A percentile compares a stretch with the other conserved stretches of the same genome.
phyloP scores from a whole-genome alignment of 2,888 invertebrate species.

The Helobdella robusta region DNA sequence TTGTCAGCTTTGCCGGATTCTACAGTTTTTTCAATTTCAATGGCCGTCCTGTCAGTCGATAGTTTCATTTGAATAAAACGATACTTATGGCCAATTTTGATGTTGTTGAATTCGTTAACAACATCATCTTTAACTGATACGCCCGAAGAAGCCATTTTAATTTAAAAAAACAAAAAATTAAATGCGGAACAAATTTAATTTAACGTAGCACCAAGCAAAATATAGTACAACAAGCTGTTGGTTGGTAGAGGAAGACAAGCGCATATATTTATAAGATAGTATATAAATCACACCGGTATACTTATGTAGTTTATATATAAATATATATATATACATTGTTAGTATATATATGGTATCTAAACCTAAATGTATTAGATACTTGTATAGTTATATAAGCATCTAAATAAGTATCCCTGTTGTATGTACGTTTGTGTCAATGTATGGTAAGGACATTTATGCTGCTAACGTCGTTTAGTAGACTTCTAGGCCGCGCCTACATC shows the following conservation, averaged over 20 bases:
- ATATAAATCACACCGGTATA: no score
- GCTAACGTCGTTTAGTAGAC: constrained; percentile 3
- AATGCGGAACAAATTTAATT: not conserved
- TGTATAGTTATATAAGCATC: no score
- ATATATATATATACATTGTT: no score
- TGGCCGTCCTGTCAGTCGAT: constrained; percentile 18
- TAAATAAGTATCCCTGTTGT: no score
- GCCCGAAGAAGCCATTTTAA: constrained; percentile 29
- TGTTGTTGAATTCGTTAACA: constrained; percentile 26
- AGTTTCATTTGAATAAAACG: constrained; percentile 27
- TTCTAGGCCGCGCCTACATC: constrained; percentile 24
- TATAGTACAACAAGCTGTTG: no score
- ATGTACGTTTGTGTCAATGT: not conserved
- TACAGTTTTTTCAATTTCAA: constrained; percentile 20
- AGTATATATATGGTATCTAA: no score
- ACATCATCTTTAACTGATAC: constrained; percentile 28
- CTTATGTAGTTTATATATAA: no score
- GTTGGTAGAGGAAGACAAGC: no score
- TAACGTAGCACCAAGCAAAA: no score
- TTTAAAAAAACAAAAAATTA: not conserved
- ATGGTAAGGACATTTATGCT: not conserved
- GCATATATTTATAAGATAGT: no score
- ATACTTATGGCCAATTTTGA: constrained; percentile 27
- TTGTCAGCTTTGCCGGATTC: not conserved
- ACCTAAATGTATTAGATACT: no score